These are phyloP conservation scores for Gonatopus flavifemur DNA, from an alignment of 1,140 invertebrate genomes.

Conservation along the genomic window DNA sequence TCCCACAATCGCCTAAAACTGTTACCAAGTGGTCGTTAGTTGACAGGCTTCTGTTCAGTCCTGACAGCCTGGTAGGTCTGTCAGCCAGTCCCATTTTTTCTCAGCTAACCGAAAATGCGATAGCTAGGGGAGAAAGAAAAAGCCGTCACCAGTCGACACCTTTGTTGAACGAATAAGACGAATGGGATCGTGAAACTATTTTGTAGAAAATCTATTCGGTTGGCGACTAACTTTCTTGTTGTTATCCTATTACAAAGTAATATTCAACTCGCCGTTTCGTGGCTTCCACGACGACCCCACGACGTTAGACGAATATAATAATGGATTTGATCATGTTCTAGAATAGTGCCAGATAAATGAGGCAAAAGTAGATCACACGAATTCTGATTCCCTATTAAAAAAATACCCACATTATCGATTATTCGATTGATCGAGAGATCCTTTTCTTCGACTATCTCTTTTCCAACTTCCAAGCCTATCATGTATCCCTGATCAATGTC, in stretches of 20 bases:
- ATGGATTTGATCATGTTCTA: too few species aligned
- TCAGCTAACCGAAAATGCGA: constrained; percentile 29
- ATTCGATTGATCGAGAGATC: background rate
- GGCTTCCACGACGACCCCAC: too few species aligned
- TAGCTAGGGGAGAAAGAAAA: background rate
- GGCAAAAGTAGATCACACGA: too few species aligned
- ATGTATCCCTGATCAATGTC: constrained; percentile 33
- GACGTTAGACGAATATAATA: too few species aligned
- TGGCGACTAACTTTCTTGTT: constrained; percentile 22
- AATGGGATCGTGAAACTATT: too few species aligned
- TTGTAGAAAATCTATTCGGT: too few species aligned
- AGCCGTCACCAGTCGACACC: too few species aligned
- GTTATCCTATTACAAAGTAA: constrained; percentile 34
- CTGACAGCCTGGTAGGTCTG: constrained; percentile 36
- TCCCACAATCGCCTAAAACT: too few species aligned
- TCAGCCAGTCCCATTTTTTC: constrained; percentile 40
- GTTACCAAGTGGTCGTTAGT: background rate
- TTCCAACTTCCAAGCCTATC: constrained; percentile 13
- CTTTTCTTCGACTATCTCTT: too few species aligned
- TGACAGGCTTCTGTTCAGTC: constrained; percentile 22
- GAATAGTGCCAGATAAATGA: too few species aligned
- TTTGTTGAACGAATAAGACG: too few species aligned
- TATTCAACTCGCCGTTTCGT: constrained; percentile 30
- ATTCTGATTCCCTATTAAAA: constrained; percentile 42
- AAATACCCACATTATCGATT: constrained; percentile 44